phyloP scores from a whole-genome alignment of 2,888 invertebrate species.

The Omphaloscelis lunosa region DNA sequence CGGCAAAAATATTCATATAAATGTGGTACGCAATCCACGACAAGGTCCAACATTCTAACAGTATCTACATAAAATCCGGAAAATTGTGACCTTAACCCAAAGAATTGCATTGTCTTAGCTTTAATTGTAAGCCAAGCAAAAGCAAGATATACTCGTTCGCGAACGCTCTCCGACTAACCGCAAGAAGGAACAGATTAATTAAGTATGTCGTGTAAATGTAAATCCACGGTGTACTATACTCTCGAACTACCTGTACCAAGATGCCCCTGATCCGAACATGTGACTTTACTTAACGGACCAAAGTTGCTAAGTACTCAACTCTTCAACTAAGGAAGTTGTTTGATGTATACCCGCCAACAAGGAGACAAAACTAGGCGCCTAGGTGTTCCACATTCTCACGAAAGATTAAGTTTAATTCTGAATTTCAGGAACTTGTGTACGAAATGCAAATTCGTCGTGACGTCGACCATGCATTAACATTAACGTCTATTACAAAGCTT shows the following conservation, averaged over 20 bases:
- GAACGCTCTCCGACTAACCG: constrained; percentile 30
- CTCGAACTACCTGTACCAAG: constrained; percentile 49
- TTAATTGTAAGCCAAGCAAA: constrained; percentile 37
- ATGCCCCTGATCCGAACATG: constrained; percentile 50
- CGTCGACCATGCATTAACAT: constrained; percentile 8
- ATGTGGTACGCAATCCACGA: constrained; percentile 21
- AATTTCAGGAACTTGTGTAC: constrained; percentile 37
- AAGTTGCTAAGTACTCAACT: constrained; percentile 56
- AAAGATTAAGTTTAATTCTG: constrained; percentile 44
- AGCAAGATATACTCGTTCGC: constrained; percentile 13
- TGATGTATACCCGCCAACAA: constrained; percentile 51
- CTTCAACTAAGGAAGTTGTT: constrained; percentile 59
- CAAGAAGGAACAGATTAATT: constrained; percentile 49
- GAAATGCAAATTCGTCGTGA: constrained; percentile 35
- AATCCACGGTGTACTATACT: constrained; percentile 40
- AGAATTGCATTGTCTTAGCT: constrained; percentile 50
- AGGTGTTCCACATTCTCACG: constrained; percentile 49
- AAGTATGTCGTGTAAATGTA: constrained; percentile 55
- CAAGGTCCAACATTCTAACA: constrained; percentile 19
- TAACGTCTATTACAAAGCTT: neutral
- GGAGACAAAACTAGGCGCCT: constrained; percentile 47
- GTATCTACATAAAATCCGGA: constrained; percentile 31
- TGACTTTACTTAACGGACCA: constrained; percentile 54
- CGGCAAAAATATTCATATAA: constrained; percentile 26
- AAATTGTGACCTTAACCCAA: constrained; percentile 30